These are phyloP conservation scores for Gryllus bimaculatus DNA, from an alignment of 1,140 invertebrate species.

Conservation along the genomic window DNA sequence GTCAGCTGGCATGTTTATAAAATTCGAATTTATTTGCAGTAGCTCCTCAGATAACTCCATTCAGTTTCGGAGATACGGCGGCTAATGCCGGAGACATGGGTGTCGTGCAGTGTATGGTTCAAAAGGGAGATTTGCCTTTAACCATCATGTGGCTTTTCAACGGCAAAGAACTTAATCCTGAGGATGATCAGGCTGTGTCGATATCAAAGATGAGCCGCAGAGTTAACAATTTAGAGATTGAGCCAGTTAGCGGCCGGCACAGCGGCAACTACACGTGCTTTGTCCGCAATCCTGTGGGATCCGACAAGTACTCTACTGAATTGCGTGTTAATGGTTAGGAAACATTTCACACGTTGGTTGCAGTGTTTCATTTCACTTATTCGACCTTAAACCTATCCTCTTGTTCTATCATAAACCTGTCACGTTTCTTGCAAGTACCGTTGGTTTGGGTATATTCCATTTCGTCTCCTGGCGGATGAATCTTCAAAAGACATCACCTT, in stretches of 20 bases:
- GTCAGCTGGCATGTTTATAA: too few relatives aligned
- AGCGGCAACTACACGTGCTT: constrained; percentile 67
- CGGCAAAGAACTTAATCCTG: constrained; percentile 25
- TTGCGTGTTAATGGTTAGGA: constrained; percentile 15
- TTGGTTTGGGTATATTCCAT: too few relatives aligned
- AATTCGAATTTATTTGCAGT: constrained; percentile 36
- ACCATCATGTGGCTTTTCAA: constrained; percentile 58
- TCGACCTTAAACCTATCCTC: too few relatives aligned
- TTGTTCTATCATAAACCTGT: too few relatives aligned
- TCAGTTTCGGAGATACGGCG: constrained; percentile 47
- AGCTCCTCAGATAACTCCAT: constrained; percentile 54
- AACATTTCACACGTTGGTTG: neutral
- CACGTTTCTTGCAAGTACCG: too few relatives aligned
- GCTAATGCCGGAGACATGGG: constrained; percentile 57
- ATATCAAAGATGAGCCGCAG: neutral
- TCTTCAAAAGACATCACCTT: too few relatives aligned
- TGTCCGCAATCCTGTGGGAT: constrained; percentile 56
- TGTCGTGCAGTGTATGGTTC: constrained; percentile 59
- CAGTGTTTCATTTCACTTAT: too few relatives aligned
- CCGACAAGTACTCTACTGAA: constrained; percentile 46
- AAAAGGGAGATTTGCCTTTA: constrained; percentile 62
- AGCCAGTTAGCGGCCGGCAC: constrained; percentile 49
- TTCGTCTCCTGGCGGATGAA: too few relatives aligned
- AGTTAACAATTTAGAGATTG: constrained; percentile 50
- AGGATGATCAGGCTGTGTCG: neutral